A percentile compares a stretch with the other conserved stretches of the same genome.
These are phyloP conservation scores for Sarcophaga peregrina DNA, from an alignment of 1,140 invertebrate species.

Conservation along the genomic window DNA sequence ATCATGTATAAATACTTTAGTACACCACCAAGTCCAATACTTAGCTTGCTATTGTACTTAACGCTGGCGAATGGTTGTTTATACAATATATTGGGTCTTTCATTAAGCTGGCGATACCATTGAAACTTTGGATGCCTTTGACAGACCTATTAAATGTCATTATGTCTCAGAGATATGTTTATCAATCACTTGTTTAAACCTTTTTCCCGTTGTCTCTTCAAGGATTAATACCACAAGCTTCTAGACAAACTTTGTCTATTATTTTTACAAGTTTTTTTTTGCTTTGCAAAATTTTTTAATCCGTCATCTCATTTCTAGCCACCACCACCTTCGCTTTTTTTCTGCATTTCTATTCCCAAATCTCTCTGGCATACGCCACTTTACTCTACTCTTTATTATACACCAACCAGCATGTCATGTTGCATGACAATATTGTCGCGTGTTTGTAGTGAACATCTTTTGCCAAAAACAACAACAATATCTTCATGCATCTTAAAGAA, in stretches of 20 bases:
- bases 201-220: no score
- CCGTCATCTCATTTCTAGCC: background rate
- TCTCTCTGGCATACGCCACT: background rate
- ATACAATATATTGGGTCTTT: no score
- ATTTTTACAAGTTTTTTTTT: background rate
- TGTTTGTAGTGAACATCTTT: conserved; percentile 16
- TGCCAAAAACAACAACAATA: background rate
- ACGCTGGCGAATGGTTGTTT: no score
- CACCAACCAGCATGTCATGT: background rate
- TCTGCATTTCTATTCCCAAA: background rate
- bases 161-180: no score
- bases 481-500: background rate
- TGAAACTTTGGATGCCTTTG: no score
- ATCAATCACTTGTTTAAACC: no score
- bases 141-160: no score
- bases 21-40: no score
- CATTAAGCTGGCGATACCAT: no score
- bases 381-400: background rate
- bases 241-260: background rate
- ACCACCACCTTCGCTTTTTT: background rate
- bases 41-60: no score
- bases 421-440: conserved; percentile 31
- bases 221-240: background rate
- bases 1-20: no score
- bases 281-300: no score